phyloP scores from a whole-genome alignment of 2,888 invertebrate species.

The Labia minor region DNA sequence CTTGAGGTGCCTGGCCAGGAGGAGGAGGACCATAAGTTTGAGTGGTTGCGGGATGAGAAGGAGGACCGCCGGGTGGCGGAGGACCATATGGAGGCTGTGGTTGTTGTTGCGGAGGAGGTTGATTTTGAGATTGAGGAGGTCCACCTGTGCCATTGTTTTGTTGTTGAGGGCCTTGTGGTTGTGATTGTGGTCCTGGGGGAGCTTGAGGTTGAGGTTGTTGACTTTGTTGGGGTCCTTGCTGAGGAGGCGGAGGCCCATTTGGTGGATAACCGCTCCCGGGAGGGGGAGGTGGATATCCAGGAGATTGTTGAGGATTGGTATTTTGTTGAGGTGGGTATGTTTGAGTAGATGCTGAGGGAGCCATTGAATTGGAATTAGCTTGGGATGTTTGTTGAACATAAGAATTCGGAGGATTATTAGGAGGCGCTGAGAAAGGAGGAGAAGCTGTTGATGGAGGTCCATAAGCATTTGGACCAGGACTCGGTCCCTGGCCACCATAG shows the following conservation, averaged over 20 bases:
- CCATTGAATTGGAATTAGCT: slow-evolving; percentile 32
- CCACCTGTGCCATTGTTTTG: slow-evolving; percentile 16
- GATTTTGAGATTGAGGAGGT: slow-evolving; percentile 20
- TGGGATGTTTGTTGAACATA: slow-evolving; percentile 31
- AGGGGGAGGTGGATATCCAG: slow-evolving; percentile 51
- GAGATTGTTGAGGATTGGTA: slow-evolving; percentile 41
- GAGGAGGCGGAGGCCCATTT: slow-evolving; percentile 15
- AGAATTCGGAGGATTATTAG: slow-evolving; percentile 27
- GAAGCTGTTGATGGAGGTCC: slow-evolving; percentile 35
- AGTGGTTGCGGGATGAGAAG: slow-evolving; percentile 25
- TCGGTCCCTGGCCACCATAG: slow-evolving; percentile 44
- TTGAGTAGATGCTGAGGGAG: slow-evolving; percentile 40
- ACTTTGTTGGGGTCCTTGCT: slow-evolving; percentile 36
- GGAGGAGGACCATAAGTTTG: slow-evolving; percentile 25
- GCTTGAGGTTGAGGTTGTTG: slow-evolving; percentile 33
- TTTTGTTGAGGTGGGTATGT: slow-evolving; percentile 38
- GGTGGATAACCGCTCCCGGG: slow-evolving; percentile 32
- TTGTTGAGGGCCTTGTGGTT: slow-evolving; percentile 21
- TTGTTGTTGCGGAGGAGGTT: slow-evolving; percentile 34
- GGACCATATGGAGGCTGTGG: slow-evolving; percentile 24
- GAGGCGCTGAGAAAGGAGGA: slow-evolving; percentile 33
- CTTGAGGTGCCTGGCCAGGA: slow-evolving; percentile 18
- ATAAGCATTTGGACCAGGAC: slow-evolving; percentile 39
- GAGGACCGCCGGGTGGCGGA: slow-evolving; percentile 22
- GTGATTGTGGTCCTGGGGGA: slow-evolving; percentile 26